Evolutionary conservation across 2,797 vertebrate species (phyloP).

Genomic region (Neostethus bicornis): DNA sequence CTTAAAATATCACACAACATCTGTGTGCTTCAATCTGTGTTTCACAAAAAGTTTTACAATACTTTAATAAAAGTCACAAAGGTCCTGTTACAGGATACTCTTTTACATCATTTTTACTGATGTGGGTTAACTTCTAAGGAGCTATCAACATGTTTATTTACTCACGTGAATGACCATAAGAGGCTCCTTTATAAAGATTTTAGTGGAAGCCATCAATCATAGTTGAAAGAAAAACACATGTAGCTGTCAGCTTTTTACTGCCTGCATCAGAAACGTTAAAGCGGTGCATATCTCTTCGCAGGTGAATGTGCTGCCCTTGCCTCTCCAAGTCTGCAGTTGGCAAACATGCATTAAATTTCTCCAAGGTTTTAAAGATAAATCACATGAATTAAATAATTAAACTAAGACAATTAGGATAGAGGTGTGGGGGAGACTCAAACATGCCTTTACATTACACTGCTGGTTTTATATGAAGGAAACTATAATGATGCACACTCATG

Average conservation of each 20-base stretch:
- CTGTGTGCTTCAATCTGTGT: background rate
- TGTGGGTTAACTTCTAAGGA: background rate
- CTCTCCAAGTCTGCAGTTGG: conserved; percentile 17
- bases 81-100: conserved; percentile 4
- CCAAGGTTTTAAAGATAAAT: conserved; percentile 11
- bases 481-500: conserved; percentile 9
- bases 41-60: background rate
- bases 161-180: conserved; percentile 1
- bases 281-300: conserved; percentile 21
- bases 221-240: conserved; percentile 13
- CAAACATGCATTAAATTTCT: conserved; percentile 24
- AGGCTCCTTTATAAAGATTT: conserved; percentile 17
- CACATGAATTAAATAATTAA: conserved; percentile 15
- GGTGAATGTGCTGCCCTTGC: conserved; percentile 24
- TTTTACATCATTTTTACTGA: background rate
- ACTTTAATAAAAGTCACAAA: background rate
- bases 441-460: background rate
- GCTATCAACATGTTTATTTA: background rate
- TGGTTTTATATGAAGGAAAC: conserved; percentile 16
- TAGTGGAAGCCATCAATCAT: conserved; percentile 3
- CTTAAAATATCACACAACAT: no score
- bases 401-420: conserved; percentile 20
- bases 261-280: conserved; percentile 44
- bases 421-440: conserved; percentile 11
- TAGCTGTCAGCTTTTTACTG: conserved; percentile 22